These are phyloP conservation scores for Buceros bicornis DNA, from an alignment of 2,797 vertebrate species.

Conservation along the genomic window DNA sequence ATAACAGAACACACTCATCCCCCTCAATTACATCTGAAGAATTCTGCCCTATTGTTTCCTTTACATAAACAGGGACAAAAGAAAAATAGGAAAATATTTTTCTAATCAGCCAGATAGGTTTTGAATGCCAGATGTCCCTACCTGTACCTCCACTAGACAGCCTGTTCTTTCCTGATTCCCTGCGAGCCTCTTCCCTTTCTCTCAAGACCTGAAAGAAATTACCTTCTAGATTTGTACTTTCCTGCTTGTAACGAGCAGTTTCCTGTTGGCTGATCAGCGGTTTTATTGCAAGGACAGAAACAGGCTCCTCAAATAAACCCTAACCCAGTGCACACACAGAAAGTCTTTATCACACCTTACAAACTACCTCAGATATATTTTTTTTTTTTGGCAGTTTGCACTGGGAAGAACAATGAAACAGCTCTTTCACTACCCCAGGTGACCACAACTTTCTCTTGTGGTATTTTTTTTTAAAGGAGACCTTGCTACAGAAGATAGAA, in stretches of 20 bases:
- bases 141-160: not conserved
- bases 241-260: not conserved
- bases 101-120: not conserved
- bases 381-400: not conserved
- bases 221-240: not conserved
- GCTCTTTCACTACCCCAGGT: not conserved
- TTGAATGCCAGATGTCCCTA: not conserved
- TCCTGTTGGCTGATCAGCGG: not conserved
- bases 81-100: not conserved
- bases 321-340: not conserved
- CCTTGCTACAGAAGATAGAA: not conserved
- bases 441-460: not conserved
- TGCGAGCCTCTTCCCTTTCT: not conserved
- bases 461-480: not conserved
- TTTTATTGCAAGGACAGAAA: not conserved
- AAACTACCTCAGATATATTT: not conserved
- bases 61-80: not conserved
- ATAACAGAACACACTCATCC: not conserved
- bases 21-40: not conserved
- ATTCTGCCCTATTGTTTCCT: not conserved
- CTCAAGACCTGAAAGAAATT: not conserved
- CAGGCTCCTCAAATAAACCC: not conserved
- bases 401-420: not conserved
- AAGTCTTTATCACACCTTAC: not conserved
- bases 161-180: fast-evolving